Percentiles rank a stretch among this genome's conserved stretches.
Conservation (phyloP, 2,797 vertebrate species). For the Microctenopoma lineatum region DNA sequence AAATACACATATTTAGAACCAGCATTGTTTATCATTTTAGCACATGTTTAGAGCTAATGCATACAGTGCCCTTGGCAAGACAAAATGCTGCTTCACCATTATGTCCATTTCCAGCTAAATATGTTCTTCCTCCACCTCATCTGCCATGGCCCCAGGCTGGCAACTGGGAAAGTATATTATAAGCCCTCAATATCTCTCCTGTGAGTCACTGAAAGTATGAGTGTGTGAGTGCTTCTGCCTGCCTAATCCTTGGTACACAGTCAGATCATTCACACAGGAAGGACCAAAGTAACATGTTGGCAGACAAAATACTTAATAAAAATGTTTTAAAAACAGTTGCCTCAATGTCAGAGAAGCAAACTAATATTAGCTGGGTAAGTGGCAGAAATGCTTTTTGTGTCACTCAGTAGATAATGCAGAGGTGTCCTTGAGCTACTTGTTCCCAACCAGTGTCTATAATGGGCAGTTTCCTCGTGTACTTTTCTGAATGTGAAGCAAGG, state of each 20-base stretch:
- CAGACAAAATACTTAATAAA: conserved; percentile 22
- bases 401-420: conserved; percentile 46
- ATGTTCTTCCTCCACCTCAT: conserved; percentile 69
- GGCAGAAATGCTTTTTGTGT: conserved; percentile 45
- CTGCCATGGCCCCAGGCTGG: conserved; percentile 61
- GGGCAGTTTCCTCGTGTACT: conserved; percentile 41
- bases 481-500: conserved; percentile 56
- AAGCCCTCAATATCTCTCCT: conserved; percentile 69
- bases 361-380: conserved; percentile 29
- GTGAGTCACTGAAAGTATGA: conserved; percentile 57
- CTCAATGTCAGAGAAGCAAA: conserved; percentile 29
- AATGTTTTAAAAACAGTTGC: conserved; percentile 17
- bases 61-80: conserved; percentile 16
- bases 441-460: conserved; percentile 43
- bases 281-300: conserved; percentile 31
- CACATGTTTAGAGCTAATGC: conserved; percentile 11
- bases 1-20: background rate
- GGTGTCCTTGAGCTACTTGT: conserved; percentile 50
- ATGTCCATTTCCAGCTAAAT: conserved; percentile 77
- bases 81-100: conserved; percentile 77
- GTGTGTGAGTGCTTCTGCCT: conserved; percentile 5
- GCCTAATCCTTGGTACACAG: conserved; percentile 12
- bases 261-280: conserved; percentile 12
- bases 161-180: conserved; percentile 66
- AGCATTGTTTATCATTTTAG: conserved; percentile 6